Evolutionary conservation across 1,140 invertebrate species (phyloP).

Genomic region (Patella vulgata): DNA sequence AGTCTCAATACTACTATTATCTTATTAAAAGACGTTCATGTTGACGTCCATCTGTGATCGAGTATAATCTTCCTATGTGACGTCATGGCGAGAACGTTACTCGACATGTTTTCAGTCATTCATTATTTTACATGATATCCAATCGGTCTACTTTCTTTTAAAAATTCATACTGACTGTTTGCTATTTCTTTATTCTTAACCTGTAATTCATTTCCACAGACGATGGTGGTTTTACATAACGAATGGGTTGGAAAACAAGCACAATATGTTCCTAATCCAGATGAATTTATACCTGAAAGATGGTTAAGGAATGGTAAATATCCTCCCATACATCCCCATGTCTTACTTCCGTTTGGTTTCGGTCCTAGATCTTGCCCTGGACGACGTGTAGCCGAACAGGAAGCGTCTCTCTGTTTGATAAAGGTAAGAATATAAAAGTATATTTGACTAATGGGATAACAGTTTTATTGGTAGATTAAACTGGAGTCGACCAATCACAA

Average conservation of each 20-base stretch:
- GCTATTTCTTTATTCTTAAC: too few relatives aligned
- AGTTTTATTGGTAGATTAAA: not conserved
- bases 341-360: slow-evolving; percentile 88
- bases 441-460: too few relatives aligned
- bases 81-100: too few relatives aligned
- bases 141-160: too few relatives aligned
- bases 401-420: slow-evolving; percentile 81
- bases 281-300: slow-evolving; percentile 44
- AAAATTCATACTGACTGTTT: too few relatives aligned
- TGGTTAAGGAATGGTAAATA: slow-evolving; percentile 66
- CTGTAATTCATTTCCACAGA: slow-evolving; percentile 36
- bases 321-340: slow-evolving; percentile 75
- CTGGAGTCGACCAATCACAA: too few relatives aligned
- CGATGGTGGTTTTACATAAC: slow-evolving; percentile 62
- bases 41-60: too few relatives aligned
- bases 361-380: slow-evolving; percentile 89
- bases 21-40: too few relatives aligned
- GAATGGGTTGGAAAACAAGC: slow-evolving; percentile 9
- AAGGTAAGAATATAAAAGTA: slow-evolving; percentile 78
- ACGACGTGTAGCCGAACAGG: slow-evolving; percentile 87
- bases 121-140: too few relatives aligned
- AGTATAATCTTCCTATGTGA: too few relatives aligned
- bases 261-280: slow-evolving; percentile 14
- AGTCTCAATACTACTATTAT: too few relatives aligned
- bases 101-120: too few relatives aligned